Evolutionary conservation across 2,888 invertebrate species (phyloP).

Genomic region (Poecilobothrus nobilitatus): DNA sequence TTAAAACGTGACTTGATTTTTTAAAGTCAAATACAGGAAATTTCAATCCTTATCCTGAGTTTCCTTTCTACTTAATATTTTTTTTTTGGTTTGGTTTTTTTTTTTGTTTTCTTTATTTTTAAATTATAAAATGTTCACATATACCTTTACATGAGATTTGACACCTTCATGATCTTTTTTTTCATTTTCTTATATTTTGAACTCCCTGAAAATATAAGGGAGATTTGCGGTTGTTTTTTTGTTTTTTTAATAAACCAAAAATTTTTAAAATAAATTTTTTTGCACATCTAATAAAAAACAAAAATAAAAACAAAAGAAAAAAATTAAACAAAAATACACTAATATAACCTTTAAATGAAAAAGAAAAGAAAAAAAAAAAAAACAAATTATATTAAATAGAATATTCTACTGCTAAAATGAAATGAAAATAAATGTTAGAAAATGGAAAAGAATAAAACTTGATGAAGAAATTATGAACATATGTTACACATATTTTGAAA

Average conservation of each 20-base stretch:
- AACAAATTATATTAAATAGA: background rate
- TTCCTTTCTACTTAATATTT: background rate
- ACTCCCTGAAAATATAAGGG: background rate
- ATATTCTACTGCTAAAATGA: background rate
- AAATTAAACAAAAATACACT: background rate
- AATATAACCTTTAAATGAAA: background rate
- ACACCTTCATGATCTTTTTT: background rate
- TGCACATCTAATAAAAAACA: too few relatives aligned
- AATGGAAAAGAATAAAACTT: background rate
- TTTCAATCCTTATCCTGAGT: background rate
- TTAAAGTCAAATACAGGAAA: background rate
- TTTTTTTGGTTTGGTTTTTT: background rate
- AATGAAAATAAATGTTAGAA: background rate
- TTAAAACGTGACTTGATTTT: constrained; percentile 1
- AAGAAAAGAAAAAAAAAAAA: background rate
- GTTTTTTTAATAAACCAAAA: background rate
- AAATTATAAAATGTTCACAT: background rate
- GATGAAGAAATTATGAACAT: background rate
- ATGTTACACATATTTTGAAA: background rate
- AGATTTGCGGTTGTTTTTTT: background rate
- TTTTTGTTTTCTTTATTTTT: background rate
- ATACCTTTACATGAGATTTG: constrained; percentile 1
- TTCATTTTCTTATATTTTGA: background rate
- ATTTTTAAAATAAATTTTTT: background rate
- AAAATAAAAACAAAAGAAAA: background rate